phyloP scores from a whole-genome alignment of 2,113 vertebrate species.

The Corythornis cristatus region DNA sequence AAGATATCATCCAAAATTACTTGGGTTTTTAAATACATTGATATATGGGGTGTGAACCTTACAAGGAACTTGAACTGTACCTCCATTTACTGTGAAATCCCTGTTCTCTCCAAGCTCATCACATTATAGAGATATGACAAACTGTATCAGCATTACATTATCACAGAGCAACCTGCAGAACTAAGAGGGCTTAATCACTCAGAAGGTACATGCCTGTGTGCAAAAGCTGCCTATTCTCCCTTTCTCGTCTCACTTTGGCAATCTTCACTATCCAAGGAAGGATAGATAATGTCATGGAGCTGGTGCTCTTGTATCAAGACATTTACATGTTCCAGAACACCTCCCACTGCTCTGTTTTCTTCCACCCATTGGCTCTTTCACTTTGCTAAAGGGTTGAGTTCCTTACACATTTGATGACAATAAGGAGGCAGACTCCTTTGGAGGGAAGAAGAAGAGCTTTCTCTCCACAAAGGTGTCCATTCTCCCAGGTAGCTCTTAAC shows the following conservation, averaged over 20 bases:
- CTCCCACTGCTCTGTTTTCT: neutral
- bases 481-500: neutral
- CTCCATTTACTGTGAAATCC: slow-evolving; percentile 4
- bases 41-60: slow-evolving; percentile 28
- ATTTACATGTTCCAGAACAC: neutral
- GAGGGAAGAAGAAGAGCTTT: neutral
- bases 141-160: neutral
- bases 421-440: neutral
- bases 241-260: neutral
- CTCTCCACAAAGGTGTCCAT: neutral
- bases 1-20: slow-evolving; percentile 62
- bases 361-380: neutral
- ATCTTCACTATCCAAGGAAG: neutral
- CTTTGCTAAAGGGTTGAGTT: neutral
- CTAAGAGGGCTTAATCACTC: neutral
- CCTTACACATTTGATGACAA: neutral
- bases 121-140: neutral
- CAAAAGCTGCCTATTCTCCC: neutral
- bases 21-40: slow-evolving; percentile 28
- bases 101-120: neutral
- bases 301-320: neutral
- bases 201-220: neutral
- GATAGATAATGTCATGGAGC: neutral
- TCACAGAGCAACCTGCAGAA: neutral
- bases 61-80: neutral